A percentile compares a stretch with the other conserved stretches of the same genome.
Conservation (phyloP, 2,888 invertebrate genomes). For the Synanthedon formicaeformis region DNA sequence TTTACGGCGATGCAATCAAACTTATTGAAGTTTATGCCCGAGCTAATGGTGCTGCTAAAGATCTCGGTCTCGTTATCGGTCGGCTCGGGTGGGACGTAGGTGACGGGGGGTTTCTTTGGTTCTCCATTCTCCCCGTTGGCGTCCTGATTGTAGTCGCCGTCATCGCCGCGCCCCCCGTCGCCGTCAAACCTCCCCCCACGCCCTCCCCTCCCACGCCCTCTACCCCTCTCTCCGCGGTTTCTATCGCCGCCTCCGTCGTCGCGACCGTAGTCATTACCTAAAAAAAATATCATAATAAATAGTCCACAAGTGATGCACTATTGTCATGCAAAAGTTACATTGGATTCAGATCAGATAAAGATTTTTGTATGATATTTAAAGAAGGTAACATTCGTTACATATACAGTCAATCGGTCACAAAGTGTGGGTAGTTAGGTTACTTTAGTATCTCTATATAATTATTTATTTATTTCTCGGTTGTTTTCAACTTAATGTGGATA, state of each 20-base stretch:
- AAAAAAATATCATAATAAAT: constrained; percentile 6
- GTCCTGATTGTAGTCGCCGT: constrained; percentile 16
- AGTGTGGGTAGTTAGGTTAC: no score
- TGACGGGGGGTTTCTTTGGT: constrained; percentile 57
- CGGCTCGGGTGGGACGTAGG: constrained; percentile 79
- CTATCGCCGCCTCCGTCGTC: constrained; percentile 31
- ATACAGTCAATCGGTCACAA: not conserved
- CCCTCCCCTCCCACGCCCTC: constrained; percentile 16
- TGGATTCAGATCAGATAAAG: no score
- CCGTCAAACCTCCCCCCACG: constrained; percentile 9
- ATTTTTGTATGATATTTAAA: not conserved
- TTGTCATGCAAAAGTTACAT: no score
- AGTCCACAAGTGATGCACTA: constrained; percentile 11
- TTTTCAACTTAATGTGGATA: no score
- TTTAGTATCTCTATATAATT: no score
- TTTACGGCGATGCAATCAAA: constrained; percentile 90
- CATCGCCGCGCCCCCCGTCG: constrained; percentile 11
- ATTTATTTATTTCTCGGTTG: no score
- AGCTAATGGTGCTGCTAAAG: constrained; percentile 76
- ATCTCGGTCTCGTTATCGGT: constrained; percentile 77
- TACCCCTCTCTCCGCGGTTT: constrained; percentile 24
- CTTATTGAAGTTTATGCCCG: constrained; percentile 93
- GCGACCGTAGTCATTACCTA: constrained; percentile 22
- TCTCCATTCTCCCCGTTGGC: constrained; percentile 38
- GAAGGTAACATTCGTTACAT: not conserved